Evolutionary conservation across 2,113 vertebrate genomes (phyloP).

Genomic region (Astatoreochromis straeleni): DNA sequence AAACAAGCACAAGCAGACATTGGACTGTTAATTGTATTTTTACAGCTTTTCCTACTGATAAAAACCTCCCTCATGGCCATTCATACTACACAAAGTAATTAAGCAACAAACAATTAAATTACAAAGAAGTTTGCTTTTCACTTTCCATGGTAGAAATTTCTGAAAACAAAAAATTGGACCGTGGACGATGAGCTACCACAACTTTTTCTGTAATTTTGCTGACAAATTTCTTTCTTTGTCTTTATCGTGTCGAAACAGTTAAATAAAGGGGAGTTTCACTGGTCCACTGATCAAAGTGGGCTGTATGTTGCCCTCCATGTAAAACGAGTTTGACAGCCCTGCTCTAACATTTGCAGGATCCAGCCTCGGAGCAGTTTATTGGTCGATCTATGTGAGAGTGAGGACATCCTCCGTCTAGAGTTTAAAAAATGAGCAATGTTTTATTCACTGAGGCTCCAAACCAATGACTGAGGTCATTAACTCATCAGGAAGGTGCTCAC

Average conservation of each 20-base stretch:
- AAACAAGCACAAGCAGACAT: not conserved
- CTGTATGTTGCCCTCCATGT: not conserved
- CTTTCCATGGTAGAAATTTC: not conserved
- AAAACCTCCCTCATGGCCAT: not conserved
- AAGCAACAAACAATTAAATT: not conserved
- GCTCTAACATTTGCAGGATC: not conserved
- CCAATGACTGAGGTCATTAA: not conserved
- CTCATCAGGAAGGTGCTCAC: not conserved
- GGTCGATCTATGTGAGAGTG: fast-evolving
- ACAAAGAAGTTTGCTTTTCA: not conserved
- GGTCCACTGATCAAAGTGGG: not conserved
- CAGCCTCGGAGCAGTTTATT: not conserved
- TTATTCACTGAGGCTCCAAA: not conserved
- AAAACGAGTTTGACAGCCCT: not conserved
- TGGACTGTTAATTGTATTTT: not conserved
- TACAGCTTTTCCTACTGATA: not conserved
- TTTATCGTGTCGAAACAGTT: not conserved
- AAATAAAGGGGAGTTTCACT: not conserved
- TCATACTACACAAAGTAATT: not conserved
- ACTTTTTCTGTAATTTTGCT: not conserved
- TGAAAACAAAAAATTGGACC: not conserved
- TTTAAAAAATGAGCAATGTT: not conserved
- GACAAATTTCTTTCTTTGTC: not conserved
- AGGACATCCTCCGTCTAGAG: not conserved
- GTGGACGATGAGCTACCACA: not conserved